Conservation (phyloP, 2,888 invertebrate genomes). For the Leptinotarsa haldemani region DNA sequence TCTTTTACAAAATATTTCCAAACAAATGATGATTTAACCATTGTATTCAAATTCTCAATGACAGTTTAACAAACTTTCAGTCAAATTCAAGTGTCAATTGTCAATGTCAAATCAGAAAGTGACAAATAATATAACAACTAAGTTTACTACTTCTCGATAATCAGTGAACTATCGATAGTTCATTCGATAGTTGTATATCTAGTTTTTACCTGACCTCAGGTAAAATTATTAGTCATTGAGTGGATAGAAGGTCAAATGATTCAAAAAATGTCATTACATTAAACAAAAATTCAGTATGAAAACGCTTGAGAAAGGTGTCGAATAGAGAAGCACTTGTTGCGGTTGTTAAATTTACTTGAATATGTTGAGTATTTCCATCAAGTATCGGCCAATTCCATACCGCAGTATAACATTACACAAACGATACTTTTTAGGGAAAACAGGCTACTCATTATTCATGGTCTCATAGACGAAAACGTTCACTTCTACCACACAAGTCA, state of each 20-base stretch:
- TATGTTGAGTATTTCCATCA: too few relatives aligned
- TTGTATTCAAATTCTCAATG: not conserved
- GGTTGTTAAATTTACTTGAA: too few relatives aligned
- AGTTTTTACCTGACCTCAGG: too few relatives aligned
- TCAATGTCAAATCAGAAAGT: not conserved
- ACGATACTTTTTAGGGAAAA: constrained; percentile 75
- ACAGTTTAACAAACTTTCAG: not conserved
- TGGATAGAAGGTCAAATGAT: too few relatives aligned
- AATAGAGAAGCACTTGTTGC: too few relatives aligned
- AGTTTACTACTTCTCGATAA: not conserved
- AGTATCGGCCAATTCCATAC: too few relatives aligned
- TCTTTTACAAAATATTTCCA: constrained; percentile 10
- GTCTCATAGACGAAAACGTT: constrained; percentile 98
- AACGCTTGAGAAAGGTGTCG: too few relatives aligned
- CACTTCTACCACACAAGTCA: constrained; percentile 97
- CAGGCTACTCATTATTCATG: constrained; percentile 94
- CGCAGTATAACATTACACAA: not conserved
- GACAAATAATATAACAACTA: not conserved
- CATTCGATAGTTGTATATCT: too few relatives aligned
- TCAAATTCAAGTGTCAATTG: not conserved
- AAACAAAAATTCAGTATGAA: too few relatives aligned
- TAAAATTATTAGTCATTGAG: too few relatives aligned
- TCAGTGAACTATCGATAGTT: constrained; percentile 1
- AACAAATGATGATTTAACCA: constrained; percentile 1
- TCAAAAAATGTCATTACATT: too few relatives aligned